phyloP scores from a whole-genome alignment of 2,797 vertebrate species.

The Xenops minutus region DNA sequence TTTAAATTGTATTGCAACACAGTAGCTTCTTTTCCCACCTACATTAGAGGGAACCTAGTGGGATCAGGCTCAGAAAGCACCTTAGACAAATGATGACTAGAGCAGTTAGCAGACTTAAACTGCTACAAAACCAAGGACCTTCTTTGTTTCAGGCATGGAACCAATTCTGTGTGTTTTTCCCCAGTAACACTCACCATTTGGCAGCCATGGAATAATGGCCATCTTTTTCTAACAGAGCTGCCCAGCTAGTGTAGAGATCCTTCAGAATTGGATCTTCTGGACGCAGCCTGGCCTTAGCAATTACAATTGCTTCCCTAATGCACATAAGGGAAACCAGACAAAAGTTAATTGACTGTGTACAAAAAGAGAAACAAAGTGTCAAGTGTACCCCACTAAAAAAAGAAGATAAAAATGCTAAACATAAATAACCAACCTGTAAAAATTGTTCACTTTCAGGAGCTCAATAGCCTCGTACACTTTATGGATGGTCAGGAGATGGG shows the following conservation, averaged over 20 bases:
- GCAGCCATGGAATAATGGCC: conserved; percentile 92
- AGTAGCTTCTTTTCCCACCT: neutral
- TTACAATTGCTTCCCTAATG: conserved; percentile 89
- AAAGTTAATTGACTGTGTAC: neutral
- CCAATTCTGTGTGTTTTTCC: neutral
- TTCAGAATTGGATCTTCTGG: conserved; percentile 86
- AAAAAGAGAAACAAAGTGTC: neutral
- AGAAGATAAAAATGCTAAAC: neutral
- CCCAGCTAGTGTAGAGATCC: conserved; percentile 89
- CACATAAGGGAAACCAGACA: neutral
- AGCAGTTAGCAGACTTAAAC: neutral
- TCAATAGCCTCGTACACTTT: conserved; percentile 88
- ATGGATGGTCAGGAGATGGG: conserved; percentile 91
- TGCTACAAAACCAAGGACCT: neutral
- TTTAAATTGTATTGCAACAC: neutral
- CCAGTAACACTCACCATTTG: conserved; percentile 84
- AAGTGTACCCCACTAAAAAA: neutral
- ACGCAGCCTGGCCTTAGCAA: conserved; percentile 89
- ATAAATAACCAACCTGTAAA: conserved; percentile 83
- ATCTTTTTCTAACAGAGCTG: conserved; percentile 87
- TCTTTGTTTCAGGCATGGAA: neutral
- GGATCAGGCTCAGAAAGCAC: neutral
- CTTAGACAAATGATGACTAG: neutral
- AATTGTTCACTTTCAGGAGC: conserved; percentile 86
- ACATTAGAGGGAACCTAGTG: neutral